Conservation (phyloP, 2,888 invertebrate genomes). For the Agonum fuliginosum region DNA sequence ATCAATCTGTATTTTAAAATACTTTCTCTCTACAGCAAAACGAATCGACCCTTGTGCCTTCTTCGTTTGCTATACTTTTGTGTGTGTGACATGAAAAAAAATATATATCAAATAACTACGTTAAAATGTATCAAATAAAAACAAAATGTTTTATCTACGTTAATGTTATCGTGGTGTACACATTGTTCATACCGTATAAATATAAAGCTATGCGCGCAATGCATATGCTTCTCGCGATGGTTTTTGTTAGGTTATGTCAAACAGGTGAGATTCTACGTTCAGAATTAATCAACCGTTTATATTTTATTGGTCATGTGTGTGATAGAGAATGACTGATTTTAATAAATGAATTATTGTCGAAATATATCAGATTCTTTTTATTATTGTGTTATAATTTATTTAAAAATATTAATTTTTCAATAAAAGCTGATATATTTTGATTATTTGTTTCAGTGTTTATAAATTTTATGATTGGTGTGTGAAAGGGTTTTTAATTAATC, state of each 20-base stretch:
- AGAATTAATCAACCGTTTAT: slow-evolving; percentile 60
- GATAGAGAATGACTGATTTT: slow-evolving; percentile 70
- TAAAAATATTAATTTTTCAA: slow-evolving; percentile 37
- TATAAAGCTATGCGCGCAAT: slow-evolving; percentile 73
- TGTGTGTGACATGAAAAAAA: slow-evolving; percentile 69
- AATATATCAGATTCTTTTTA: slow-evolving; percentile 22
- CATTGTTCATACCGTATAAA: slow-evolving; percentile 65
- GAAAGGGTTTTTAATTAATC: slow-evolving; percentile 47
- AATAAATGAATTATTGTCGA: slow-evolving; percentile 1
- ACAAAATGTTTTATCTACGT: slow-evolving; percentile 45
- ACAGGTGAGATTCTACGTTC: slow-evolving; percentile 71
- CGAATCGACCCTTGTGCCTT: slow-evolving; percentile 70
- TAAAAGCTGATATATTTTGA: slow-evolving; percentile 47
- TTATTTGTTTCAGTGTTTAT: slow-evolving; percentile 19
- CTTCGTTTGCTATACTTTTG: slow-evolving; percentile 71
- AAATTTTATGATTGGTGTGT: slow-evolving; percentile 38
- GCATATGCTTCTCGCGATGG: slow-evolving; percentile 72
- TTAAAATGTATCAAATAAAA: slow-evolving; percentile 48
- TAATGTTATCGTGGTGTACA: slow-evolving; percentile 54
- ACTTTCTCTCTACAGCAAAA: slow-evolving; percentile 72
- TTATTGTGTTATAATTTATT: slow-evolving; percentile 49
- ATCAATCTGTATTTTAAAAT: slow-evolving; percentile 59
- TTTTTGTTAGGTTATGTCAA: slow-evolving; percentile 68
- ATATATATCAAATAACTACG: slow-evolving; percentile 51
- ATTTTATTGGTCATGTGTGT: slow-evolving; percentile 56